A percentile compares a stretch with the other conserved stretches of the same genome.
Conservation (phyloP, 1,140 invertebrate species). For the Acromyrmex heyeri region DNA sequence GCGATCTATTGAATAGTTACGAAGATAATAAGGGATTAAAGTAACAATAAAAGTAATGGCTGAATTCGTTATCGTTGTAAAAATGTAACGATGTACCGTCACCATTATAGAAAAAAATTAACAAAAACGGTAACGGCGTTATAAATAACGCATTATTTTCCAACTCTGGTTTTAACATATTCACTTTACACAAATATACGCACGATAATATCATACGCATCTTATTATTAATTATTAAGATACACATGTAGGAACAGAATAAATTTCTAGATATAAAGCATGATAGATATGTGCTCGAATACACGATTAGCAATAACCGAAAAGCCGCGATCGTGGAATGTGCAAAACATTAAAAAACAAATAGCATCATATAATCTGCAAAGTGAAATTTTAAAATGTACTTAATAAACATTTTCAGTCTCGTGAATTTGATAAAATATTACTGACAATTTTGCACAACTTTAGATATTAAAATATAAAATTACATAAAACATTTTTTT, state of each 20-base stretch:
- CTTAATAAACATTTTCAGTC: not conserved
- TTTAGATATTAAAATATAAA: not conserved
- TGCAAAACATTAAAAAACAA: not conserved
- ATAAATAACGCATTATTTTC: too few relatives aligned
- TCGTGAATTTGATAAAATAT: slow-evolving; percentile 3
- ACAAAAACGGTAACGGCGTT: too few relatives aligned
- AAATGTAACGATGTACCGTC: too few relatives aligned
- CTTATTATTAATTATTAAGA: slow-evolving; percentile 32
- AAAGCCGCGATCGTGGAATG: slow-evolving; percentile 34
- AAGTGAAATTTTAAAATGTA: not conserved
- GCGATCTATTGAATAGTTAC: too few relatives aligned
- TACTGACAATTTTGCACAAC: not conserved
- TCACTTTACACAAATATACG: slow-evolving; percentile 17
- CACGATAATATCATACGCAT: slow-evolving; percentile 2
- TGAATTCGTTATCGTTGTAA: too few relatives aligned
- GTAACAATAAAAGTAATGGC: too few relatives aligned
- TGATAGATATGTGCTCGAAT: slow-evolving; percentile 51
- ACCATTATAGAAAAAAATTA: too few relatives aligned
- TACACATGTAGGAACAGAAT: slow-evolving; percentile 30
- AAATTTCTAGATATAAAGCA: slow-evolving; percentile 24
- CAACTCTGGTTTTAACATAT: not conserved
- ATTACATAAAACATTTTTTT: not conserved
- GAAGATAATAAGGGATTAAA: too few relatives aligned
- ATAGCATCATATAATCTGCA: not conserved
- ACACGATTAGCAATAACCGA: slow-evolving; percentile 33